Evolutionary conservation across 2,888 invertebrate species (phyloP), one percentile per base, ranked within the genome.

Genomic region (Coleophora flavipennella): DNA sequence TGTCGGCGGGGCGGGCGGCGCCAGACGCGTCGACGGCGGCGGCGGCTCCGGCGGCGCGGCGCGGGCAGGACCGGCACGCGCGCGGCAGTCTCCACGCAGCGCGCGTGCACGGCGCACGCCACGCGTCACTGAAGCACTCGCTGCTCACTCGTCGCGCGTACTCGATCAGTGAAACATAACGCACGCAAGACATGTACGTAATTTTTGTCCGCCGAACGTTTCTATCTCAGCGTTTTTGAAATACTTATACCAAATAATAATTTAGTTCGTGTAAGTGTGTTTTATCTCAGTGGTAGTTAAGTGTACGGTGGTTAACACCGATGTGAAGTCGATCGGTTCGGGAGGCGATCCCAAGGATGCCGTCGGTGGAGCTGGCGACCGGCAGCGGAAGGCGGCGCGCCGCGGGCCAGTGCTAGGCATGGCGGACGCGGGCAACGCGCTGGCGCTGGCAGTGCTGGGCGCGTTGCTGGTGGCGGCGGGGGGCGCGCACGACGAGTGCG

Each of bases 341-440:
- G 20, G 20, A 20, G 3, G 3, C 20, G 20, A 20, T 20, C 20
- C 6, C 20, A 7, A 33, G 25, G 29, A 34, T 14, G 33, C 25
- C 12, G 26, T 27, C 27, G 31, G 38, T 32, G 34, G 10, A 14
- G 33, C n/a, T 9, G 35, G 35, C 35, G 35, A 39, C 42, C 38
- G 38, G 47, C 39, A 39, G 88, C 2, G 88, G 89, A 63, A 87
- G 87, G 29, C 88, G 25, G 33, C 84, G 87, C 55, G 61, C 85
- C 39, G 20, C 62, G 83, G 44, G 80, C 86, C 26, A 31, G 39
- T 10, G 33, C 20, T 29, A 11, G 33, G 27, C 31, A 27, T 90
- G 9, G 89, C 89, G 59, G 90, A 89, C 2, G 86, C 90, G 35
- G 89, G 37, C 38, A n/a, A n/a, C n/a, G 40, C 34, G 51, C 38